These are phyloP conservation scores for Etheostoma spectabile DNA, from an alignment of 2,113 vertebrate genomes.

Conservation along the genomic window DNA sequence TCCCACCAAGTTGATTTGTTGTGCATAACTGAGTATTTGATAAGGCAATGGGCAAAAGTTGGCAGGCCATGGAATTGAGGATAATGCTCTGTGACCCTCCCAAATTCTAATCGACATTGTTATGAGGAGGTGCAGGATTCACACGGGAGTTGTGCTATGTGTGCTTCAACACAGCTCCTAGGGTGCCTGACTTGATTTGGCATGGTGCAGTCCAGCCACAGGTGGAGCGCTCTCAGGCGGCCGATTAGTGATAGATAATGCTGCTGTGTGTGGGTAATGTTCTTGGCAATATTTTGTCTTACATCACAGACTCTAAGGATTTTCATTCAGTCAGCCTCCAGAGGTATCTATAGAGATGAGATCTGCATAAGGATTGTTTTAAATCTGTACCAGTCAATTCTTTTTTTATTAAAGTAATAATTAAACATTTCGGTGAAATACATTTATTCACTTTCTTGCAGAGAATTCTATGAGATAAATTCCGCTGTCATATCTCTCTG, in stretches of 20 bases:
- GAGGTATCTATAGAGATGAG: neutral
- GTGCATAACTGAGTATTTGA: slow-evolving; percentile 18
- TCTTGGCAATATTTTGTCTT: neutral
- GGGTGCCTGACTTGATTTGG: slow-evolving; percentile 37
- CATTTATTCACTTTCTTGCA: no score
- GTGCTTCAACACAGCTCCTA: slow-evolving; percentile 29
- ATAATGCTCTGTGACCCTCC: slow-evolving; percentile 8
- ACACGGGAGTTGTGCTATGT: slow-evolving; percentile 61
- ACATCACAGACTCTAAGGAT: neutral
- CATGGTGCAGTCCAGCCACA: slow-evolving; percentile 27
- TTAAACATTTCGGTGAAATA: neutral
- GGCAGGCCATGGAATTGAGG: slow-evolving; percentile 5
- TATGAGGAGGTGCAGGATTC: slow-evolving; percentile 54
- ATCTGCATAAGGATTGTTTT: neutral
- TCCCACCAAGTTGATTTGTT: slow-evolving; percentile 50
- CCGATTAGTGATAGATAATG: neutral
- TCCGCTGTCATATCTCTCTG: no score
- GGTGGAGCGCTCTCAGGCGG: slow-evolving; percentile 49
- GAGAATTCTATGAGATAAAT: no score
- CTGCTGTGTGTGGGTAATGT: slow-evolving; percentile 1
- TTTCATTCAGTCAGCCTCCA: neutral
- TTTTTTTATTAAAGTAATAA: neutral
- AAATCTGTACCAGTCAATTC: neutral
- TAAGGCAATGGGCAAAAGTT: slow-evolving; percentile 33
- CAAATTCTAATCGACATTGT: slow-evolving; percentile 51